These are phyloP conservation scores for Melinaea menophilus DNA, from an alignment of 2,888 invertebrate species.

Conservation along the genomic window DNA sequence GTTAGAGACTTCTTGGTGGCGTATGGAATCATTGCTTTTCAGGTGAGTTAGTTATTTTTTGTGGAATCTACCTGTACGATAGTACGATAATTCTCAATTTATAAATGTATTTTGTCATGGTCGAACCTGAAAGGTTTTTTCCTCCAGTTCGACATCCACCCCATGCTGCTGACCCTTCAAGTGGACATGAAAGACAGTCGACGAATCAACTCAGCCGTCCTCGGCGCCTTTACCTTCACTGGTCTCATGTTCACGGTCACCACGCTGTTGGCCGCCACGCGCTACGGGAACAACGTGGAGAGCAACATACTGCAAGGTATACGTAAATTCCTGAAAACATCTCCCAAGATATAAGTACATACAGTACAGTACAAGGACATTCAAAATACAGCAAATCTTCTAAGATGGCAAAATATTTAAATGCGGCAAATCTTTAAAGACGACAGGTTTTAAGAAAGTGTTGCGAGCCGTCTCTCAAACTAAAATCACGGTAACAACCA, in stretches of 20 bases:
- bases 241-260: conserved; percentile 82
- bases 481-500: too few relatives aligned
- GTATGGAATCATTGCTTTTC: conserved; percentile 83
- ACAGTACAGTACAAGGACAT: too few relatives aligned
- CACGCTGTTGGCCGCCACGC: conserved; percentile 78
- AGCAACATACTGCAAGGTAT: conserved; percentile 81
- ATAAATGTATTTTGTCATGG: too few relatives aligned
- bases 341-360: too few relatives aligned
- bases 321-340: not conserved
- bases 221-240: conserved; percentile 82
- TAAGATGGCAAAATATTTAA: too few relatives aligned
- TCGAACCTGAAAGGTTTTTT: not conserved
- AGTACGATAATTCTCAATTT: too few relatives aligned
- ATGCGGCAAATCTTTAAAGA: too few relatives aligned
- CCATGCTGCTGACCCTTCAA: conserved; percentile 91
- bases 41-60: conserved; percentile 51
- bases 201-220: conserved; percentile 84
- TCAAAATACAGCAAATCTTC: too few relatives aligned
- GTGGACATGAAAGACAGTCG: conserved; percentile 91
- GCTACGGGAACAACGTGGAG: conserved; percentile 80
- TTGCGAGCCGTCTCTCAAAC: too few relatives aligned
- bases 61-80: not conserved
- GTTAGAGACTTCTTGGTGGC: conserved; percentile 77
- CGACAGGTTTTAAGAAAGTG: too few relatives aligned
- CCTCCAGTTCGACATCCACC: conserved; percentile 86